Conservation (phyloP, 2,113 vertebrate genomes). For the Lepus timidus region DNA sequence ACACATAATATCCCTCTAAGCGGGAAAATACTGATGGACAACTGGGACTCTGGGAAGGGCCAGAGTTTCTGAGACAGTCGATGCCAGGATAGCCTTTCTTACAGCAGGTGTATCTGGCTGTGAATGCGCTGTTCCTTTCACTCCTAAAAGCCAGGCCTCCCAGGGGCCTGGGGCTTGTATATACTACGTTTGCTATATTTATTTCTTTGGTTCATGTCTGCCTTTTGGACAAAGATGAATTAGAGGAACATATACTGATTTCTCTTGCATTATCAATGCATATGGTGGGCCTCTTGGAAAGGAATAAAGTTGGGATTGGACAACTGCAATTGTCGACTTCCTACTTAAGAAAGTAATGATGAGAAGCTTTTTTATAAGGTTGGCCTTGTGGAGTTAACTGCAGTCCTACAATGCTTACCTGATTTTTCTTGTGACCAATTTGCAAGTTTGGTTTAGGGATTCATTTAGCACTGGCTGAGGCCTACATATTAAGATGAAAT, state of each 20-base stretch:
- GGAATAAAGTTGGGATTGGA: constrained; percentile 42
- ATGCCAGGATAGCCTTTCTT: background rate
- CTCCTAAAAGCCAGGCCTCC: background rate
- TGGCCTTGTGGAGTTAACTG: background rate
- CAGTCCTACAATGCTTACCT: background rate
- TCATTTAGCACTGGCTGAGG: background rate
- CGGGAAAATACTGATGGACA: background rate
- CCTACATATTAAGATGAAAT: background rate
- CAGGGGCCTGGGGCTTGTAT: background rate
- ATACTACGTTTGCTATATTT: background rate
- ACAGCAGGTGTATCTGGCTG: background rate
- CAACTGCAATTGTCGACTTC: background rate
- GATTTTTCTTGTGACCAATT: constrained; percentile 16
- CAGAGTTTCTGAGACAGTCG: background rate
- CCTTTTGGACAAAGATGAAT: constrained; percentile 46
- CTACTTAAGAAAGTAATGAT: constrained; percentile 43
- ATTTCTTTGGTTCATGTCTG: constrained; percentile 33
- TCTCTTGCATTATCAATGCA: background rate
- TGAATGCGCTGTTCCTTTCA: background rate
- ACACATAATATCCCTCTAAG: background rate
- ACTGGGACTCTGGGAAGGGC: background rate
- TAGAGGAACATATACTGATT: background rate
- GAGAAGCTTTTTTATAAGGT: constrained; percentile 22
- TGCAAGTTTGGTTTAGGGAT: background rate
- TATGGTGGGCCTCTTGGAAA: background rate